A percentile compares a stretch with the other conserved stretches of the same genome.
These are phyloP conservation scores for Caenorhabditis brenneri DNA, from an alignment of 1,140 invertebrate genomes.

Conservation along the genomic window DNA sequence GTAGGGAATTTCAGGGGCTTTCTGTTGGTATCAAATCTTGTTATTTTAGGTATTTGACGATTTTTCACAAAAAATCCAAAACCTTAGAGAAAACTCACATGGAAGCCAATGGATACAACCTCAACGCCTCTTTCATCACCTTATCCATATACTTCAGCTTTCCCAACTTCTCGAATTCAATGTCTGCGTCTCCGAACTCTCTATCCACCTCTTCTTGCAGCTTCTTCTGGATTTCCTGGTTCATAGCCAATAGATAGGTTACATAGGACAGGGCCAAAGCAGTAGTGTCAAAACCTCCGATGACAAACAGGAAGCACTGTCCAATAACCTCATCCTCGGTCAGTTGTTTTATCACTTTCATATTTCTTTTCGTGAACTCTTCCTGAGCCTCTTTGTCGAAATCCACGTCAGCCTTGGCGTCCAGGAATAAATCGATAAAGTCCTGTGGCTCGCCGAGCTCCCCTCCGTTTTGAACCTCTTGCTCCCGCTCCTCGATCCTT, in stretches of 20 bases:
- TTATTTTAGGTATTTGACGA: too few relatives aligned
- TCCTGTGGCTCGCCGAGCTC: background rate
- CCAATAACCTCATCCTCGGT: constrained; percentile 72
- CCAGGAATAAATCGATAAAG: constrained; percentile 37
- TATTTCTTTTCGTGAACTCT: constrained; percentile 17
- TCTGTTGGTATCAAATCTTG: too few relatives aligned
- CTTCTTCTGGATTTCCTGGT: constrained; percentile 76
- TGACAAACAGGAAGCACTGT: constrained; percentile 72
- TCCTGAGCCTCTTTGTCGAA: background rate
- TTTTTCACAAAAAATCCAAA: too few relatives aligned
- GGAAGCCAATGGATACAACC: constrained; percentile 47
- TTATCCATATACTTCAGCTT: constrained; percentile 33
- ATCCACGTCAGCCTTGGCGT: constrained; percentile 8
- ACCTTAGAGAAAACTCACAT: constrained; percentile 42
- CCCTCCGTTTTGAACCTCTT: background rate
- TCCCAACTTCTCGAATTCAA: constrained; percentile 40
- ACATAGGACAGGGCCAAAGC: constrained; percentile 77
- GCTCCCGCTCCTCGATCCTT: background rate
- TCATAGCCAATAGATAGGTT: constrained; percentile 77
- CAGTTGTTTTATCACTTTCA: constrained; percentile 51
- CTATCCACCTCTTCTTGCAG: constrained; percentile 76
- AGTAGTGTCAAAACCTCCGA: constrained; percentile 79
- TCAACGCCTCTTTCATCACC: constrained; percentile 44
- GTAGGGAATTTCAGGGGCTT: too few relatives aligned
- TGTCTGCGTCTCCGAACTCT: constrained; percentile 62